Base-by-base conservation (phyloP, 2,888 invertebrate genomes). In the Aporophyla lueneburgensis region DNA sequence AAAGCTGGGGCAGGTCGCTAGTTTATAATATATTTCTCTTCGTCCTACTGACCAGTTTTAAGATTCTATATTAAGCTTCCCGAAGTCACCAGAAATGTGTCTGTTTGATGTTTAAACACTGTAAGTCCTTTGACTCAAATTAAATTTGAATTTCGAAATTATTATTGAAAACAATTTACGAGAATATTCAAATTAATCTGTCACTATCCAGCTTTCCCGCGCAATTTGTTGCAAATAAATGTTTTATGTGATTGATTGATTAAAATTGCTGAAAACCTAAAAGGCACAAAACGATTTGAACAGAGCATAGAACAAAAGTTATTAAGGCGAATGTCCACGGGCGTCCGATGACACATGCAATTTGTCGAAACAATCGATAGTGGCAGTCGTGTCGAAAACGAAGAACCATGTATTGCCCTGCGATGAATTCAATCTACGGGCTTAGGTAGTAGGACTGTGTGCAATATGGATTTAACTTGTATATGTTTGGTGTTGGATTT, bases 311-410 rank as follows among this genome's bases (percentile, higher is more conserved):
- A 24, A 74, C 54, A 67, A 49, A 69, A 43, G 59, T 66, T 24
- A 83, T 81, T 77, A 59, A 71, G 78, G 83, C 76, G 74, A 80
- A 80, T 70, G 70, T 72, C 10, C 71, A 71, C 62, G 56, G 59
- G 66, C 70, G 71, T 76, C 71, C 71, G 78, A 84, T 88, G 89
- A 89, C 88, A 86, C 77, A 75, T 83, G 87, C 88, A 89, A 90
- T 90, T 89, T 88, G 88, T 89, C 81, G 80, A 78, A 46, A 77
- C 78, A 78, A 84, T 81, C 73, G 83, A 85, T 81, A 75, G 62
- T 68, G 76, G 62, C 71, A 73, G 74, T 69, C 66, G 61, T n/a
- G 65, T 76, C 69, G 73, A 76, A 80, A 83, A 59, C 70, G 63
- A 75, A 77, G 68, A 67, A 53, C 51, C 78, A 74, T 86, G 74